Evolutionary conservation across 2,797 vertebrate species (phyloP), one percentile per base, ranked within the genome.

Genomic region (Apogon hyalosoma): DNA sequence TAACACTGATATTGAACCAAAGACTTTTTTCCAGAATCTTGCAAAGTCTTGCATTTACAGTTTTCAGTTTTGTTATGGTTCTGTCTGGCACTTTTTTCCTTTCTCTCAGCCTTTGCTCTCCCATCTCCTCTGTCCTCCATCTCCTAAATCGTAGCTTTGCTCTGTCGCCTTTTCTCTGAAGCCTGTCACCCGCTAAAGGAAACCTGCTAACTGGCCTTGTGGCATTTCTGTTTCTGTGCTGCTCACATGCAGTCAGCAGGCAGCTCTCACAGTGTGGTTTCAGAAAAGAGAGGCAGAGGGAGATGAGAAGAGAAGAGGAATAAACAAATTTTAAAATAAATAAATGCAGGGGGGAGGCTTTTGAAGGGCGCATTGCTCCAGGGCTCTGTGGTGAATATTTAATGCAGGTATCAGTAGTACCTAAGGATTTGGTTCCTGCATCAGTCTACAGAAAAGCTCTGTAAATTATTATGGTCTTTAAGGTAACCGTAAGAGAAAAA

Each of bases 321-420:
- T 89, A 90, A 91, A 90, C 88, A 88, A 0, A 78, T 88, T 91
- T 89, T 87, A 74, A 86, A 90, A 91, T 90, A 90, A 90, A 90
- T 89, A 92, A 86, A 85, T 85, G 75, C 60, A 63, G 62, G 74
- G 77, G 77, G 80, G 68, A 69, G 62, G 69, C 79, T 90, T 90
- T 88, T 92, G 88, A 90, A 90, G 89, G 73, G 82, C 56, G 69
- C 69, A 42, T 48, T 75, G 84, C 90, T 92, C 81, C 50, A 14
- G 85, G 86, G 84, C 77, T 83, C 69, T 57, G 54, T 82, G 66
- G 79, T 92, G 77, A 87, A 90, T 92, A 85, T 91, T 91, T 90
- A 85, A 90, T 90, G 75, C 64, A 73, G 83, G 82, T 84, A 91
- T 84, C 82, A 79, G 79, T 74, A 63, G 60, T 72, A 58, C 80